Base-by-base conservation (phyloP, 2,113 vertebrate genomes). In the Catharus fuscescens region DNA sequence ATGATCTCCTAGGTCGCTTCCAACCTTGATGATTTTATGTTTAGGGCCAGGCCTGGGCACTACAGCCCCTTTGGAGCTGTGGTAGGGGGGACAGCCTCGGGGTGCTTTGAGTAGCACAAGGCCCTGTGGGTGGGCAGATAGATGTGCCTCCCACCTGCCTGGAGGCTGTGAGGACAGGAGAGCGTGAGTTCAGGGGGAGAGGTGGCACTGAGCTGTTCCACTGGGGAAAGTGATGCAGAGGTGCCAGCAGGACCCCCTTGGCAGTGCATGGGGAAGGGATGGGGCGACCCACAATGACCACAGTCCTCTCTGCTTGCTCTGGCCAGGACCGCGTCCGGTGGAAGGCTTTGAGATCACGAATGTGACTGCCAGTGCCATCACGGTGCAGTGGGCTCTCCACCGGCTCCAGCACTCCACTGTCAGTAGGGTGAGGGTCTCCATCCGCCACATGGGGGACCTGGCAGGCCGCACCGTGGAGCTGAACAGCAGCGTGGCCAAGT, bases 261-360 rank as follows among this genome's bases (percentile, higher is more conserved):
- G 4, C 1, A 23, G 54, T 2, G 0, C 3, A 0, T 0, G 8
- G 70, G 67, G 38, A 72, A 61, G 52, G 57, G 12, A 42, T 1
- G 14, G 17, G 18, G 38, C 0, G 1, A 31, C 34, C 42, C 8
- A 0, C 1, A 0, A 2, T 53, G 93, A 97, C 79, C 4, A 0
- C 42, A 15, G 73, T 15, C 66, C 53, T 65, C 47, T 94, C 14
- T 2, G 8, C 90, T 82, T 94, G 65, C 78, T 88, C 93, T 0
- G 96, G 47, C 80, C 92, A 99, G 99, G 99, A 84, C 99, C 99
- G 32, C 98, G 95, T 54, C 98, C 98, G 32, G 98, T 98, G 73
- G 99, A 99, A 96, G 98, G 99, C 95, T 98, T 99, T 72, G 98
- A 98, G 92, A 98, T 99, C 94, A 96, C 93, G 54, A 99, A 99